phyloP scores from a whole-genome alignment of 2,113 vertebrate genomes.

The Mormoops blainvillei region DNA sequence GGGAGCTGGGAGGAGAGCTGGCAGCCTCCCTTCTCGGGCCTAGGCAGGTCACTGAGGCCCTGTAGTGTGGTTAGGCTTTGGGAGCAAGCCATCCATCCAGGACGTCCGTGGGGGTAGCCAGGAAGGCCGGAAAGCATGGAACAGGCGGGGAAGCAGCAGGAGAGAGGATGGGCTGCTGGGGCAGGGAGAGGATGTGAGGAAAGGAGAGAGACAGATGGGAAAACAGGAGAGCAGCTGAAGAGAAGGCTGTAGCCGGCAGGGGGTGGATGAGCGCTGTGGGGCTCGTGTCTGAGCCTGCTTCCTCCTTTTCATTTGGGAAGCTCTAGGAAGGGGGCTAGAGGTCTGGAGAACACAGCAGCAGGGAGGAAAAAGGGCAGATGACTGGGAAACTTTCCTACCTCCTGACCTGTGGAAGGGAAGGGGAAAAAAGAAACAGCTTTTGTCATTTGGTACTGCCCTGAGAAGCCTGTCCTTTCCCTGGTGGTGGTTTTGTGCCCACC shows the following conservation, averaged over 20 bases:
- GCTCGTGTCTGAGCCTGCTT: not conserved
- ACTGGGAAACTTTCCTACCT: not conserved
- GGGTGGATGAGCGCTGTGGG: not conserved
- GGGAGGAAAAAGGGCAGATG: not conserved
- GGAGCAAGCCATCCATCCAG: slow-evolving; percentile 1
- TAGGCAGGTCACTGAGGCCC: not conserved
- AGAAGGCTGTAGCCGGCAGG: slow-evolving; percentile 2
- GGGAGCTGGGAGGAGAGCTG: not conserved
- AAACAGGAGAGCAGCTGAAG: slow-evolving; percentile 35
- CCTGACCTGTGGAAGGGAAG: not conserved
- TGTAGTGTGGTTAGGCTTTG: not conserved
- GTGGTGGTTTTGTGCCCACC: not conserved
- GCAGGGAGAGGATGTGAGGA: slow-evolving; percentile 36
- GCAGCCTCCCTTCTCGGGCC: not conserved
- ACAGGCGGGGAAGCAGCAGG: slow-evolving; percentile 61
- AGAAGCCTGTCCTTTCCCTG: not conserved
- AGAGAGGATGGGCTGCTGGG: slow-evolving; percentile 30
- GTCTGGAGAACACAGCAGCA: not conserved
- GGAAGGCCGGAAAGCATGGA: not conserved
- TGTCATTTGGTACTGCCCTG: not conserved
- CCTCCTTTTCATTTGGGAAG: not conserved
- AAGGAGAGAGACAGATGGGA: slow-evolving; percentile 65
- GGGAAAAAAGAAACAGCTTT: not conserved
- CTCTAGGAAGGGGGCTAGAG: not conserved
- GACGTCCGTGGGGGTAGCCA: not conserved